Percentiles rank a stretch among this genome's conserved stretches.
Conservation (phyloP, 1,140 invertebrate genomes). For the Tigriopus japonicus region DNA sequence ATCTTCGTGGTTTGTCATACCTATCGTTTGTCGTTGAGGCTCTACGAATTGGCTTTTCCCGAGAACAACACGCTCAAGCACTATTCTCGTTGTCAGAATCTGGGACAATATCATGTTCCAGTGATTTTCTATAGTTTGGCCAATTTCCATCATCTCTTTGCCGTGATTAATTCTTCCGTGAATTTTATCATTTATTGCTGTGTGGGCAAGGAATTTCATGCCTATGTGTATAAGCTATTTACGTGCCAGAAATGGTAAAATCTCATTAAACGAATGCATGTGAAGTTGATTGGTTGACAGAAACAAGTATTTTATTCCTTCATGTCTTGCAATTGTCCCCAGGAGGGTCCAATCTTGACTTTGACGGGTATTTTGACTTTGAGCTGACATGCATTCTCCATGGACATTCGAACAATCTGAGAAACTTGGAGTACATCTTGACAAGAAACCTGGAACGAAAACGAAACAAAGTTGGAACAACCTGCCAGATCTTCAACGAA, state of each 20-base stretch:
- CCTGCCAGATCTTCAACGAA: too few relatives aligned
- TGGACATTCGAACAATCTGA: conserved; percentile 45
- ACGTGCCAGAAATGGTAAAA: not conserved
- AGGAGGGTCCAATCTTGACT: conserved; percentile 54
- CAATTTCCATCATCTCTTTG: too few relatives aligned
- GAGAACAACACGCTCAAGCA: too few relatives aligned
- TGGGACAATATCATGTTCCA: too few relatives aligned
- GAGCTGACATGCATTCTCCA: conserved; percentile 56
- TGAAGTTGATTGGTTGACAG: too few relatives aligned
- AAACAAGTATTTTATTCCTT: not conserved
- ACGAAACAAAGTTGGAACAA: too few relatives aligned
- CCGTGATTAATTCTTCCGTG: not conserved
- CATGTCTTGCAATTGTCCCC: conserved; percentile 36
- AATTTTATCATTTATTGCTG: not conserved
- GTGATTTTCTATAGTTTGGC: too few relatives aligned
- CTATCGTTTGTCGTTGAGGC: not conserved
- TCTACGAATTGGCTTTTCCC: too few relatives aligned
- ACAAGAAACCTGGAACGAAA: not conserved
- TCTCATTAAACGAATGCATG: not conserved
- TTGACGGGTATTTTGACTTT: conserved; percentile 65
- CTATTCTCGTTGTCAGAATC: too few relatives aligned
- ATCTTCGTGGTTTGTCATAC: not conserved
- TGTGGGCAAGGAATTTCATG: not conserved
- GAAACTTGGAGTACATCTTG: conserved; percentile 39
- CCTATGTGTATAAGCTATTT: not conserved